phyloP scores from a whole-genome alignment of 2,888 invertebrate species.

The Orthonychiurus folsomi region DNA sequence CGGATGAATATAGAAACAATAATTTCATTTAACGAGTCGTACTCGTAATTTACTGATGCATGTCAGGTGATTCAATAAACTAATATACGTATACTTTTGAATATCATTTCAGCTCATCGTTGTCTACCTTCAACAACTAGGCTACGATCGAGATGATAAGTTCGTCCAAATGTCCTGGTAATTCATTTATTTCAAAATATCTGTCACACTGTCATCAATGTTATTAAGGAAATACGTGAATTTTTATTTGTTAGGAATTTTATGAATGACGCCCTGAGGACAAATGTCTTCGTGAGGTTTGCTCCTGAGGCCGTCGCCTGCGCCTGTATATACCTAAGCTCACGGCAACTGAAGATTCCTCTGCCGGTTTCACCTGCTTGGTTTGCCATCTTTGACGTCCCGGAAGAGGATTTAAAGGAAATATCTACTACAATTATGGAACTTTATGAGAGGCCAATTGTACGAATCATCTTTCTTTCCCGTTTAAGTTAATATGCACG shows the following conservation, averaged over 20 bases:
- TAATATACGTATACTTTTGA: constrained; percentile 13
- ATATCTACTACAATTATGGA: constrained; percentile 73
- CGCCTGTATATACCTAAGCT: constrained; percentile 95
- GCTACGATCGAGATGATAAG: constrained; percentile 74
- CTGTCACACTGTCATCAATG: background rate
- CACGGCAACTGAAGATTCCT: constrained; percentile 73
- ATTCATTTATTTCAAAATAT: constrained; percentile 13
- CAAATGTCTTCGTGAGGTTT: constrained; percentile 91
- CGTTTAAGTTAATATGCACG: background rate
- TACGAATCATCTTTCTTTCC: constrained; percentile 44
- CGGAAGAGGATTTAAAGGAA: constrained; percentile 71
- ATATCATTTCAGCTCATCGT: constrained; percentile 69
- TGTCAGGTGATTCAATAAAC: background rate
- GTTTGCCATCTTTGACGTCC: constrained; percentile 78
- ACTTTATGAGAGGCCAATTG: constrained; percentile 74
- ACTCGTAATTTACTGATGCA: background rate
- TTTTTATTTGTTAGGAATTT: constrained; percentile 60
- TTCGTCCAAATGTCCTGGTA: constrained; percentile 93
- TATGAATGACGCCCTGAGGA: constrained; percentile 97
- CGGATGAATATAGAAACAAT: background rate
- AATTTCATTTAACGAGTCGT: too few species aligned
- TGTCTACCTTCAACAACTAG: constrained; percentile 86
- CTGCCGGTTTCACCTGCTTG: constrained; percentile 81
- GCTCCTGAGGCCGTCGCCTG: constrained; percentile 97
- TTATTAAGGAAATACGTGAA: background rate